Conservation (phyloP, 2,888 invertebrate species). For the Machimus rusticus region DNA sequence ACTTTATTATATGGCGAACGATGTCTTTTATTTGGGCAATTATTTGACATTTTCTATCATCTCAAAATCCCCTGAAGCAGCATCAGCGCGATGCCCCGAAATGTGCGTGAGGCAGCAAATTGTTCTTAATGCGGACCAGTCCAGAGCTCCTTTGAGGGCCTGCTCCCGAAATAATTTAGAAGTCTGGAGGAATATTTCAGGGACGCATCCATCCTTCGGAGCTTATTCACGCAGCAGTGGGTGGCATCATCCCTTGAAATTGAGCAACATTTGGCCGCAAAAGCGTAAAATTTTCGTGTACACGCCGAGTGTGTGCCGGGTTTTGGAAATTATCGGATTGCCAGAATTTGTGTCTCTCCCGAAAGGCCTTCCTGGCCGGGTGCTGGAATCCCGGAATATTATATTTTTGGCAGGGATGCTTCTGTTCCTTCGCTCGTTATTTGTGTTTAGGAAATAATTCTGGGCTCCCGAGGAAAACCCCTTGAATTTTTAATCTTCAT, state of each 20-base stretch:
- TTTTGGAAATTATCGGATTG: neutral
- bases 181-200: neutral
- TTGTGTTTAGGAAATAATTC: neutral
- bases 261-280: slow-evolving; percentile 28
- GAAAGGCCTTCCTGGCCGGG: neutral
- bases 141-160: neutral
- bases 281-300: neutral
- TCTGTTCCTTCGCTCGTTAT: neutral
- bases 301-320: neutral
- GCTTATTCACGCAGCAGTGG: neutral
- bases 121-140: neutral
- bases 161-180: neutral
- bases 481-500: slow-evolving; percentile 3
- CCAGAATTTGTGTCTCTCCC: neutral
- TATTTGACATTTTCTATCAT: slow-evolving; percentile 16
- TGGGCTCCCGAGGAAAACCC: neutral
- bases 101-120: neutral
- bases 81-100: neutral
- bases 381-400: neutral
- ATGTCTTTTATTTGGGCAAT: slow-evolving; percentile 14
- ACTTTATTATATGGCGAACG: neutral
- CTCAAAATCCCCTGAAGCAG: neutral
- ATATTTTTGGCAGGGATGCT: neutral
- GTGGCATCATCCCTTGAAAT: slow-evolving; percentile 23
- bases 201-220: neutral